Evolutionary conservation across 2,113 vertebrate genomes (phyloP).

Genomic region (Alethe diademata): DNA sequence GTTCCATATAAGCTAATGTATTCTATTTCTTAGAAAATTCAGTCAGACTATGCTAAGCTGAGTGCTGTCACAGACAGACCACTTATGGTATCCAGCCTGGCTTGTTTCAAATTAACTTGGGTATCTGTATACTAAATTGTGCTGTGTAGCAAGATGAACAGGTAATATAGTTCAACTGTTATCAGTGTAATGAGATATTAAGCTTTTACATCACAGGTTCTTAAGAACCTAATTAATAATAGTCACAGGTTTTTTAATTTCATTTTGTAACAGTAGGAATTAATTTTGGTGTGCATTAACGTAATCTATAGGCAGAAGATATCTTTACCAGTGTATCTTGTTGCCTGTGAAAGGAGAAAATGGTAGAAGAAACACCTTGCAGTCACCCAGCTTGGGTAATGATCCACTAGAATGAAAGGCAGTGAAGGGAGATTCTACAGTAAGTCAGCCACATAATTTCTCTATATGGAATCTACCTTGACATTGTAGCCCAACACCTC

Average conservation of each 20-base stretch:
- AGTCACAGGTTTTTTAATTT: background rate
- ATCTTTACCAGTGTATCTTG: background rate
- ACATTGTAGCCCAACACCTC: background rate
- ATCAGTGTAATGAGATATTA: conserved; percentile 22
- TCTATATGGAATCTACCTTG: background rate
- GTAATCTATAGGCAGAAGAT: conserved; percentile 17
- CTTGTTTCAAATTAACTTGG: conserved; percentile 27
- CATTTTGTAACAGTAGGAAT: conserved; percentile 28
- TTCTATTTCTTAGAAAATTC: conserved; percentile 24
- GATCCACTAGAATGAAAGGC: background rate
- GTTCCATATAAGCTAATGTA: conserved; percentile 8
- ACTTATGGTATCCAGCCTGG: background rate
- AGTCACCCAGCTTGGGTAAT: background rate
- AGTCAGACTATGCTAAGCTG: background rate
- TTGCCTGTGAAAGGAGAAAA: background rate
- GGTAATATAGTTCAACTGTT: background rate
- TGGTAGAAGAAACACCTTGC: background rate
- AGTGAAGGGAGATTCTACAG: background rate
- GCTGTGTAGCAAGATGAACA: conserved; percentile 11
- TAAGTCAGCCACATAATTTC: background rate
- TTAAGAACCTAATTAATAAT: conserved; percentile 34
- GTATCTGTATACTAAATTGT: conserved; percentile 26
- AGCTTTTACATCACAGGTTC: conserved; percentile 7
- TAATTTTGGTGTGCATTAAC: background rate
- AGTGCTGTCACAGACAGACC: background rate